phyloP scores from a whole-genome alignment of 2,888 invertebrate genomes.

The Anticlea derivata region DNA sequence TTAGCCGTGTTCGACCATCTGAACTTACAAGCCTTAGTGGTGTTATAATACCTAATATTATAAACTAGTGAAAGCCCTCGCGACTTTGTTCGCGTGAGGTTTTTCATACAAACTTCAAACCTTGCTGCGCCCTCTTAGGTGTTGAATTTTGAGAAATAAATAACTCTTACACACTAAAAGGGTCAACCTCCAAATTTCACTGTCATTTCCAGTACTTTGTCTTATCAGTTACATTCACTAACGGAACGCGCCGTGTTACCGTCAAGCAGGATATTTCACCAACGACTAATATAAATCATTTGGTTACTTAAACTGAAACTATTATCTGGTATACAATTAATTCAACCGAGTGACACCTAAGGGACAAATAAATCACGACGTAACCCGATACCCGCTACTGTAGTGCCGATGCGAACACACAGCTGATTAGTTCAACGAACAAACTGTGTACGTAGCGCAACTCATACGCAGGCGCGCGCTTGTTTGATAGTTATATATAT shows the following conservation, averaged over 20 bases:
- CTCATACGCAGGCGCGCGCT: no score
- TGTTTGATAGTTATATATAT: no score
- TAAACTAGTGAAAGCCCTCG: no score
- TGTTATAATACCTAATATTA: neutral
- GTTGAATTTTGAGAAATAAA: no score
- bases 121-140: no score
- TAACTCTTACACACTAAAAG: no score
- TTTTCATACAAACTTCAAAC: no score
- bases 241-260: constrained; percentile 7
- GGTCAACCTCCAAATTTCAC: no score
- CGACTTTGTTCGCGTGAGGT: no score
- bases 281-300: constrained; percentile 43
- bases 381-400: constrained; percentile 60
- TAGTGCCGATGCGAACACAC: constrained; percentile 38
- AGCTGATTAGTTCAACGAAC: constrained; percentile 15
- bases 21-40: neutral
- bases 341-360: constrained; percentile 55
- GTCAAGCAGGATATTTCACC: constrained; percentile 9
- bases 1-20: neutral
- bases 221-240: neutral
- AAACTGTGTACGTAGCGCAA: neutral
- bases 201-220: neutral
- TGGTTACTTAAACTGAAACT: constrained; percentile 49
- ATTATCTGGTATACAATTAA: constrained; percentile 62
- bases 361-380: constrained; percentile 58